Base-by-base conservation (phyloP, 2,888 invertebrate species). In the Arge pagana region DNA sequence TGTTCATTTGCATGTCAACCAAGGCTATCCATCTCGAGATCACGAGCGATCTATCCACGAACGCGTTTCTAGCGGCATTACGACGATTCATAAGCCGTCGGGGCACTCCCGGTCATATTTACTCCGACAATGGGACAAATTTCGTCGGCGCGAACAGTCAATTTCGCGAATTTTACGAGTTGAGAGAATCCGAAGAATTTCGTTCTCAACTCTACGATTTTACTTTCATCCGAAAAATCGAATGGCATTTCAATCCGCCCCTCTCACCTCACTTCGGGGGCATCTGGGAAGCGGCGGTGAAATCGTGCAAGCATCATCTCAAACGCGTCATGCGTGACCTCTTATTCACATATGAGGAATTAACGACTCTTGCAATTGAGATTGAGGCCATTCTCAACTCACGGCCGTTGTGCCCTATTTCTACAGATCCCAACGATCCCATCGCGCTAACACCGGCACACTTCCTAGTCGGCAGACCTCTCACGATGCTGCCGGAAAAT, bases 121-220 rank as follows among this genome's bases (percentile, higher is more conserved):
- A 55, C 15, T 57, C 58, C 3, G 56, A 62, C 16, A 59, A 59
- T 19, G 55, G 52, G 0, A 58, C 56, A 1, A 59, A 59, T 33
- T 62, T 61, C 33, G 52, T 53, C 3, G 60, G 55, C 4, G 57
- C 57, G 1, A 58, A 56, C 21, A 58, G 55, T 21, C 48, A 62
- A 15, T 13, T 60, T 3, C 43, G 43, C 23, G 52, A 54, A 30
- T 19, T 59, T 15, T 26, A 50, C 7, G 43, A 26, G 6, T 11
- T 39, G 7, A 37, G 28, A 7, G 41, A 48, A 10, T 40, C 55
- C 4, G 50, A 54, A 7, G 21, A 48, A 2, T 50, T 45, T 21
- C 31, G 45, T 19, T 18, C 45, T 1, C n/a, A 26, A n/a, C 10
- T 59, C 4, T 26, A 53, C 2, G 13, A 30, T 3, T 53, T 36